Evolutionary conservation across 92 coral and sea anemone genomes (phyloP), one percentile per base, ranked within the genome.

Genomic region (Zoanthus sociatus): DNA sequence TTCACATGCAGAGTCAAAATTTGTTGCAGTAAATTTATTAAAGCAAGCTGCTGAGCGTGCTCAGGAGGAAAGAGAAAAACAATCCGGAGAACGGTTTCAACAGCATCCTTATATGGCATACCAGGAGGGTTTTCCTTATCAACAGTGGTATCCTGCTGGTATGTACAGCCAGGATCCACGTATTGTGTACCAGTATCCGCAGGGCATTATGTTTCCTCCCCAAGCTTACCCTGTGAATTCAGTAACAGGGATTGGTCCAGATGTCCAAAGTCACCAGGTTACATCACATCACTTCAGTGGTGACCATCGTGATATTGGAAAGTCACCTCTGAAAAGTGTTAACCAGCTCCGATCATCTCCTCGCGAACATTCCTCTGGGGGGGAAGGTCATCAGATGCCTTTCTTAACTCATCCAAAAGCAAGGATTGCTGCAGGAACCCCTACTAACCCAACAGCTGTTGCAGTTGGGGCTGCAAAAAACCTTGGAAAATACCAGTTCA

Each of bases 361-460:
- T 12, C 78, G 78, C 15, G 94, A 91, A 32, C 90, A 76, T 71
- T 90, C 89, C 12, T 51, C 87, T 32, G 44, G 88, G 8, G 31
- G 86, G 3, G 95, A 94, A 14, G 56, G 91, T 15, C 70, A 83
- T 73, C 94, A 83, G 32, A 91, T 69, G 30, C 72, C 91, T 18
- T 89, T 84, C 64, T 78, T 73, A 46, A 71, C 88, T 71, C 92
- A 88, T 26, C 88, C 72, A 45, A 90, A 86, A 37, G 72, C 83
- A 15, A 89, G 90, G 58, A 64, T 82, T 58, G 81, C 71, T 14
- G 89, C 90, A 8, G 98, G 95, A 56, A 94, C 94, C 14, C 98
- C 99, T 4, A 95, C 99, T 20, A 94, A 97, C 87, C 94, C 99
- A 44, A 97, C 98, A 64, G 98, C 99, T 37, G 89, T 97, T 84